Evolutionary conservation across 2,888 invertebrate species (phyloP).

Genomic region (Scrobipalpa atriplicella): DNA sequence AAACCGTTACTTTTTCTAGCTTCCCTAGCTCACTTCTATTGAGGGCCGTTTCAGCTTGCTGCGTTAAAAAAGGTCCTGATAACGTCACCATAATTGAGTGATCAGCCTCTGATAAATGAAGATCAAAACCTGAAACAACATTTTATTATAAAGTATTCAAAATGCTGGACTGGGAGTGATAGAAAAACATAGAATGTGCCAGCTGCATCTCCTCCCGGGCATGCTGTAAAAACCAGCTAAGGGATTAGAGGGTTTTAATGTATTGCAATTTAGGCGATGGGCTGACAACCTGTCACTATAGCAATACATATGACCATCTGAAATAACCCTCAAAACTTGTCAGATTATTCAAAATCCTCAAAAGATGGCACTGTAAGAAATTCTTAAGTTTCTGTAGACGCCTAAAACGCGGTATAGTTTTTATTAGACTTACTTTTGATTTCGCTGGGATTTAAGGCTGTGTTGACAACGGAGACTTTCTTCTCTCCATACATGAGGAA

Average conservation of each 20-base stretch:
- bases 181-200: too few relatives aligned
- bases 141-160: not conserved
- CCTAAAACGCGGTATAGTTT: not conserved
- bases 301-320: too few relatives aligned
- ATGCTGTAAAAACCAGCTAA: too few relatives aligned
- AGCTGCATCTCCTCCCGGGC: too few relatives aligned
- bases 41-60: conserved; percentile 50
- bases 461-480: conserved; percentile 78
- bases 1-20: conserved; percentile 41
- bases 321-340: too few relatives aligned
- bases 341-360: not conserved
- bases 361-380: not conserved
- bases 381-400: not conserved
- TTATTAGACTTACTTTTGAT: not conserved
- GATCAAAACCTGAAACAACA: not conserved
- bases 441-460: not conserved
- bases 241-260: too few relatives aligned
- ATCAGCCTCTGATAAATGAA: not conserved
- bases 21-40: conserved; percentile 44
- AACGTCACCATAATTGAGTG: conserved; percentile 25
- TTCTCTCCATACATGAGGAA: conserved; percentile 85
- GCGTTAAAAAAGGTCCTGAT: conserved; percentile 50
- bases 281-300: too few relatives aligned
- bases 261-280: too few relatives aligned
- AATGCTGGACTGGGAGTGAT: too few relatives aligned